Evolutionary conservation across 2,888 invertebrate species (phyloP).

Genomic region (Notocelia uddmanniana): DNA sequence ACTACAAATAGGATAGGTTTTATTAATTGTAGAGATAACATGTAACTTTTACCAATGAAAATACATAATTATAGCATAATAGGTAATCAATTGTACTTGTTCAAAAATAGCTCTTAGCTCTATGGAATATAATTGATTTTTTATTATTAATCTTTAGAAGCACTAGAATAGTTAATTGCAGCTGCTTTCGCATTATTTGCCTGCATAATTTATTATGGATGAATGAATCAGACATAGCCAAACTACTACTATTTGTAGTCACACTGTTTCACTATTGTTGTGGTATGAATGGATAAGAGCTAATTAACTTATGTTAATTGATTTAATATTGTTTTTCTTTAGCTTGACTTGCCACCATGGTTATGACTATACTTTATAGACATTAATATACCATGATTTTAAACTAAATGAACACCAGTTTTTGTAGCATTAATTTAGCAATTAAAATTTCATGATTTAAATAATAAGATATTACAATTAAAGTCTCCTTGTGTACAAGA

Average conservation of each 20-base stretch:
- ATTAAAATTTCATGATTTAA: too few relatives aligned
- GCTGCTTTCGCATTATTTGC: not conserved
- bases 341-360: too few relatives aligned
- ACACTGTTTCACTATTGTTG: not conserved
- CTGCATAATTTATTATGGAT: not conserved
- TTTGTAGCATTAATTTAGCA: too few relatives aligned
- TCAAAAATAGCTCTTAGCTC: not conserved
- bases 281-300: too few relatives aligned
- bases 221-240: not conserved
- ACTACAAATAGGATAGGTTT: not conserved
- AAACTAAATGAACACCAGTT: too few relatives aligned
- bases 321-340: too few relatives aligned
- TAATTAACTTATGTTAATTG: too few relatives aligned
- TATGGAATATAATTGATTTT: not conserved
- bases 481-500: too few relatives aligned
- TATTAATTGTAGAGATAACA: slow-evolving; percentile 5
- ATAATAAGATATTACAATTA: too few relatives aligned
- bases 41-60: slow-evolving; percentile 10
- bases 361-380: too few relatives aligned
- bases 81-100: not conserved
- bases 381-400: too few relatives aligned
- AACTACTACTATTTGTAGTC: not conserved
- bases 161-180: not conserved
- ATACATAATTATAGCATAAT: slow-evolving; percentile 2
- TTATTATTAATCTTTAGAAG: not conserved